phyloP scores from a whole-genome alignment of 2,888 invertebrate species.

The Catocala nupta region DNA sequence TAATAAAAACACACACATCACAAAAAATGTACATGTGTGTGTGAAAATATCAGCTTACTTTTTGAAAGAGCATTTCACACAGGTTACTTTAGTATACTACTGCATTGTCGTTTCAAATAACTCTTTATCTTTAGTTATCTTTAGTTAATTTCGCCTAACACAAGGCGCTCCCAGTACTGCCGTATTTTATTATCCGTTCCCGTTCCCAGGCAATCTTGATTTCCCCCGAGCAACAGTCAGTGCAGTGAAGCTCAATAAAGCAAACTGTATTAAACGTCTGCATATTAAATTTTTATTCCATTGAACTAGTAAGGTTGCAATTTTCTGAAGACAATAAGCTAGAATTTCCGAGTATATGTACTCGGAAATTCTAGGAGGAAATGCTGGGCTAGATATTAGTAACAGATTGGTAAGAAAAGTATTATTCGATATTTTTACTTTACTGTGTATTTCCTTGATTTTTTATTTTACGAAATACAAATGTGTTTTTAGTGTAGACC shows the following conservation, averaged over 20 bases:
- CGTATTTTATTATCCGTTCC: slow-evolving; percentile 36
- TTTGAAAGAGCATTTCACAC: too few species aligned
- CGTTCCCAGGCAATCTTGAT: slow-evolving; percentile 32
- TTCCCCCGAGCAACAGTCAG: slow-evolving; percentile 37
- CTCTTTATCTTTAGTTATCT: slow-evolving; percentile 8
- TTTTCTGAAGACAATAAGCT: slow-evolving; percentile 17
- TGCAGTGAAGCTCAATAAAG: slow-evolving; percentile 33
- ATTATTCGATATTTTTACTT: too few species aligned
- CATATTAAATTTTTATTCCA: slow-evolving; percentile 27
- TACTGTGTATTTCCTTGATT: too few species aligned
- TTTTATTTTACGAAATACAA: too few species aligned
- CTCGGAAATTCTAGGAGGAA: too few species aligned
- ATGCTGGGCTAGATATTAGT: neutral
- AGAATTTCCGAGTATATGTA: slow-evolving; percentile 3
- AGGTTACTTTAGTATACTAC: too few species aligned
- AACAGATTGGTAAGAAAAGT: neutral
- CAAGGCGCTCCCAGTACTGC: slow-evolving; percentile 14
- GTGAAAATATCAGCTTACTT: too few species aligned
- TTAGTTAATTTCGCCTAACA: slow-evolving; percentile 29
- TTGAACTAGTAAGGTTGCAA: slow-evolving; percentile 18
- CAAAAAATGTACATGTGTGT: too few species aligned
- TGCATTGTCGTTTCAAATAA: neutral
- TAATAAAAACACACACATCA: too few species aligned
- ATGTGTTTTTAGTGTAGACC: too few species aligned
- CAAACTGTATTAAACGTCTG: slow-evolving; percentile 26